A percentile compares a stretch with the other conserved stretches of the same genome.
These are phyloP conservation scores for Lamellibrachia columna DNA, from an alignment of 2,888 invertebrate genomes.

Conservation along the genomic window DNA sequence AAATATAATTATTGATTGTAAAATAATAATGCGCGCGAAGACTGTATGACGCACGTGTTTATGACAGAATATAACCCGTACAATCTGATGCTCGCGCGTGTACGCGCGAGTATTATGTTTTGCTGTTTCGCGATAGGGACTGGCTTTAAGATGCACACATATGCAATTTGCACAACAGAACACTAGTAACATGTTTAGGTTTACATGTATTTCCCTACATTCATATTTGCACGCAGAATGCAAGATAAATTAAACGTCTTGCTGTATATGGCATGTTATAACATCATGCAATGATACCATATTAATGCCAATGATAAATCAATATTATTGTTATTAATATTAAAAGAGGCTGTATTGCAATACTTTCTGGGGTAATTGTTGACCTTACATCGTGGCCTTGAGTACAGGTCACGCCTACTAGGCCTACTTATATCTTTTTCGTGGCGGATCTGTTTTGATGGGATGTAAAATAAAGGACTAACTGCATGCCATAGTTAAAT, in stretches of 20 bases:
- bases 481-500: not conserved
- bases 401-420: not conserved
- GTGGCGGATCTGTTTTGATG: not conserved
- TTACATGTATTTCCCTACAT: not conserved
- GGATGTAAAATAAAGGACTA: not conserved
- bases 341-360: not conserved
- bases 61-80: not conserved
- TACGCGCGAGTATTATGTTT: not conserved
- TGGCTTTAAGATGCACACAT: not conserved
- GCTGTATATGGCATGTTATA: not conserved
- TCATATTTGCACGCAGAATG: not conserved
- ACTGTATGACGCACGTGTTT: not conserved
- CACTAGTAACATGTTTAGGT: not conserved
- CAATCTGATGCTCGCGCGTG: not conserved
- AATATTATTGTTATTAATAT: conserved; percentile 9
- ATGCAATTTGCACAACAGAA: not conserved
- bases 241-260: not conserved
- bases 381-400: not conserved
- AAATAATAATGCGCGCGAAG: not conserved
- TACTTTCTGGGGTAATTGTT: not conserved
- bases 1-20: not conserved
- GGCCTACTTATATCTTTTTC: too few relatives aligned
- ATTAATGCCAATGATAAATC: not conserved
- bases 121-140: not conserved
- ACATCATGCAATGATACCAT: not conserved